These are phyloP conservation scores for Chrysolina oricalcia DNA, from an alignment of 2,888 invertebrate genomes.

Conservation along the genomic window DNA sequence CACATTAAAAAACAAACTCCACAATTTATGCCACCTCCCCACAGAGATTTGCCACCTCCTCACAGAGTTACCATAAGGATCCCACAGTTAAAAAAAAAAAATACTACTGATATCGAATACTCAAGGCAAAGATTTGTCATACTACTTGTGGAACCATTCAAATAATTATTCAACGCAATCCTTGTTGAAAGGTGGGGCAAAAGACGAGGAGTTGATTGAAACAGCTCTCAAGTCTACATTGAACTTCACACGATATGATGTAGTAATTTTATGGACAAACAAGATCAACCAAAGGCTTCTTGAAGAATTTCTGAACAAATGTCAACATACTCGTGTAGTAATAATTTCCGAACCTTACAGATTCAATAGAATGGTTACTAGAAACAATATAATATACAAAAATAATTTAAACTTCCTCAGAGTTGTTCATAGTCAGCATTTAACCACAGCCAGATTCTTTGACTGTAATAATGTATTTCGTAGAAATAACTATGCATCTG, in stretches of 20 bases:
- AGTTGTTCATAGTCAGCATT: no score
- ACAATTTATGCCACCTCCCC: no score
- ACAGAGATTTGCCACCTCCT: no score
- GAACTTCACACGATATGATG: background rate
- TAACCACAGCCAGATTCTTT: background rate
- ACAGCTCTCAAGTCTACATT: background rate
- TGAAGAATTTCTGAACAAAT: background rate
- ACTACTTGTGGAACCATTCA: no score
- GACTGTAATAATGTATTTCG: background rate
- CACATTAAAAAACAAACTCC: no score
- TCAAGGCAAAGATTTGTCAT: no score
- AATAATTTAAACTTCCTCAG: background rate
- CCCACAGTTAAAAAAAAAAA: no score
- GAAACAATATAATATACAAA: background rate
- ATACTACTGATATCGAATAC: no score
- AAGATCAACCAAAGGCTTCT: background rate
- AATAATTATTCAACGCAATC: background rate
- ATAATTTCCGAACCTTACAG: conserved; percentile 5
- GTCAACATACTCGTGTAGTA: background rate
- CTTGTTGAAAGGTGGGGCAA: conserved; percentile 2
- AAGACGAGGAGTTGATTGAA: conserved; percentile 1
- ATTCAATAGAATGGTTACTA: background rate
- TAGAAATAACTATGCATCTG: background rate
- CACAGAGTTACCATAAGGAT: no score
- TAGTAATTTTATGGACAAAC: background rate